These are phyloP conservation scores for Mionectes olivaceus DNA, from an alignment of 2,797 vertebrate genomes.

Conservation along the genomic window DNA sequence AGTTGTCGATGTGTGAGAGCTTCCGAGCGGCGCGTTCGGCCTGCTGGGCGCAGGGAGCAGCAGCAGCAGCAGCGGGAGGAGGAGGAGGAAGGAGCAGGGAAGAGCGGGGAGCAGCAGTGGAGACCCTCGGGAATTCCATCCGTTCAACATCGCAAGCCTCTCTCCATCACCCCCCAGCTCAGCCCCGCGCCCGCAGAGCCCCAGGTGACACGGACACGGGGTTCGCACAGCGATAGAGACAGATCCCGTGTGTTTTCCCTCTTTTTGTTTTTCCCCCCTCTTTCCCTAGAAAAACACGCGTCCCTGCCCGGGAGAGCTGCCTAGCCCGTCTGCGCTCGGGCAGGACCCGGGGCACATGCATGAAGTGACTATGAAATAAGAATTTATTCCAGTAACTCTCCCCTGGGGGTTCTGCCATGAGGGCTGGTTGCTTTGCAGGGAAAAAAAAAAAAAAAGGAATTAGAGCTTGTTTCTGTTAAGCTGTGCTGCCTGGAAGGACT, in stretches of 20 bases:
- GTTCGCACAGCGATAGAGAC: accelerated
- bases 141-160: accelerated
- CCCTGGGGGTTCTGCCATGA: accelerated
- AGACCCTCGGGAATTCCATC: background rate
- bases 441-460: background rate
- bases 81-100: background rate
- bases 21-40: background rate
- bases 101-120: background rate
- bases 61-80: background rate
- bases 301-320: background rate
- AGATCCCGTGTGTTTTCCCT: accelerated
- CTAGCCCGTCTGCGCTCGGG: background rate
- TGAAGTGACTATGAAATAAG: background rate
- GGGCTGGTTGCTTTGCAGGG: background rate
- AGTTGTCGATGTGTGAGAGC: background rate
- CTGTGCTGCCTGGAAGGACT: background rate
- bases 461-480: background rate
- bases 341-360: background rate
- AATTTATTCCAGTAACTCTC: background rate
- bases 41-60: background rate
- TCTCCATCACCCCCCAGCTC: accelerated
- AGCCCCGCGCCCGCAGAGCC: background rate
- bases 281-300: background rate
- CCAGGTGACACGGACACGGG: background rate
- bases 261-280: background rate